Evolutionary conservation across 1,140 invertebrate species (phyloP).

Genomic region (Magallana ariakensis): DNA sequence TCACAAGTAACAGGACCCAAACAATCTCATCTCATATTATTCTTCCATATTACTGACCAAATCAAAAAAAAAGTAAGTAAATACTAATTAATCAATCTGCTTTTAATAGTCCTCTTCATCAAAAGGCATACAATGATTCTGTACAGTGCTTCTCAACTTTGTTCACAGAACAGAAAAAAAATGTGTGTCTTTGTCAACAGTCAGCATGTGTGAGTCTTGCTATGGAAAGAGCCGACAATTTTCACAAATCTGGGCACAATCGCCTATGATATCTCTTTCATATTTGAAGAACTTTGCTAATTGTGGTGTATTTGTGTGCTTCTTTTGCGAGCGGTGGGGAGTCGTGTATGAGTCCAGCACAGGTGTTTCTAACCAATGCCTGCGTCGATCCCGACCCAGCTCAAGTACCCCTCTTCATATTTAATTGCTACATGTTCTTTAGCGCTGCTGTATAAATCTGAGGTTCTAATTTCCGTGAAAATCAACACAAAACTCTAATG

Average conservation of each 20-base stretch:
- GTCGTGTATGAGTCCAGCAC: conserved; percentile 46
- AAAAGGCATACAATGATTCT: conserved; percentile 36
- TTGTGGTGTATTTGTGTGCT: conserved; percentile 48
- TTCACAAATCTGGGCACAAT: conserved; percentile 54
- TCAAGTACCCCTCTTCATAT: conserved; percentile 60
- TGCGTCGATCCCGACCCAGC: conserved; percentile 51
- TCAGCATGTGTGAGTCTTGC: conserved; percentile 35
- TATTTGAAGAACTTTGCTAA: conserved; percentile 49
- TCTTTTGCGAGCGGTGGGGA: conserved; percentile 48
- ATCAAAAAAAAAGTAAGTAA: conserved; percentile 11
- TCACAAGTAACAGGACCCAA: too few relatives aligned
- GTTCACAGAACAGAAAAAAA: neutral
- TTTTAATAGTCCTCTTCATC: conserved; percentile 28
- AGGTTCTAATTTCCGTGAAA: conserved; percentile 55
- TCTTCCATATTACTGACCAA: neutral
- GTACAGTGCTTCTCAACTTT: conserved; percentile 27
- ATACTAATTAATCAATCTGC: conserved; percentile 35
- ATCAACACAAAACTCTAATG: conserved; percentile 57
- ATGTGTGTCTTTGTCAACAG: conserved; percentile 32
- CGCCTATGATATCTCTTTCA: conserved; percentile 58
- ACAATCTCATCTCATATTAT: too few relatives aligned
- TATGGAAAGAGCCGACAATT: conserved; percentile 9
- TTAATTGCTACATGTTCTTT: conserved; percentile 63
- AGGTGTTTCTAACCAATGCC: conserved; percentile 52
- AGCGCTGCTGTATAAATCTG: conserved; percentile 42